A percentile compares a stretch with the other conserved stretches of the same genome.
Conservation (phyloP, 2,113 vertebrate genomes). For the Pangasianodon hypophthalmus region DNA sequence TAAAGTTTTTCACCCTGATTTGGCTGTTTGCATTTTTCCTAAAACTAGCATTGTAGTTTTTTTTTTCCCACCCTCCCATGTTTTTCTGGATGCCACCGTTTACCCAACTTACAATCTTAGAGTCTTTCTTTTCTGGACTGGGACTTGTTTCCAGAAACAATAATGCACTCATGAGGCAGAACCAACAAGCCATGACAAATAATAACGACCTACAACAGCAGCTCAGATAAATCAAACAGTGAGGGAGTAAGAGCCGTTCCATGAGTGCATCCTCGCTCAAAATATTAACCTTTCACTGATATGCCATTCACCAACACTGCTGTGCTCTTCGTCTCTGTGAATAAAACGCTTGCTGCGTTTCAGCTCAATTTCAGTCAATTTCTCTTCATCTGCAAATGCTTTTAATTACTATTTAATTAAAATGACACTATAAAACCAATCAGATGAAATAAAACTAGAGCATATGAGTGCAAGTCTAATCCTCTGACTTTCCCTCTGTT, state of each 20-base stretch:
- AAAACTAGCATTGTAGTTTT: too few species aligned
- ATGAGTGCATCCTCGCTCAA: not conserved
- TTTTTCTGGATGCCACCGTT: too few species aligned
- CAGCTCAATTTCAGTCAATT: not conserved
- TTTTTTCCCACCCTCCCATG: too few species aligned
- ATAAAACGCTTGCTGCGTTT: not conserved
- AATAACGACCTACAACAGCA: conserved; percentile 61
- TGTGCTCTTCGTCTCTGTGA: conserved; percentile 15
- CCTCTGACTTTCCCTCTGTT: not conserved
- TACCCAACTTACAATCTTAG: too few species aligned
- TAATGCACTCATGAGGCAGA: not conserved
- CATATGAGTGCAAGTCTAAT: not conserved
- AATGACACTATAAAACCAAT: not conserved
- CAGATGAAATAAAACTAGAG: not conserved
- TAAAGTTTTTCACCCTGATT: too few species aligned
- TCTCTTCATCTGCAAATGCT: not conserved
- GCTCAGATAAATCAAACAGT: conserved; percentile 59
- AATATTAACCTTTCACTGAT: conserved; percentile 1
- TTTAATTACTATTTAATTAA: conserved; percentile 14
- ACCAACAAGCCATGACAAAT: conserved; percentile 49
- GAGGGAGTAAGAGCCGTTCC: not conserved
- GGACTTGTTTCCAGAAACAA: not conserved
- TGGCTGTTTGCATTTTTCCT: too few species aligned
- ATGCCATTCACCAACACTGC: not conserved
- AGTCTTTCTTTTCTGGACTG: not conserved